Base-by-base conservation (phyloP, 2,888 invertebrate species). In the Rhaphigaster nebulosa region DNA sequence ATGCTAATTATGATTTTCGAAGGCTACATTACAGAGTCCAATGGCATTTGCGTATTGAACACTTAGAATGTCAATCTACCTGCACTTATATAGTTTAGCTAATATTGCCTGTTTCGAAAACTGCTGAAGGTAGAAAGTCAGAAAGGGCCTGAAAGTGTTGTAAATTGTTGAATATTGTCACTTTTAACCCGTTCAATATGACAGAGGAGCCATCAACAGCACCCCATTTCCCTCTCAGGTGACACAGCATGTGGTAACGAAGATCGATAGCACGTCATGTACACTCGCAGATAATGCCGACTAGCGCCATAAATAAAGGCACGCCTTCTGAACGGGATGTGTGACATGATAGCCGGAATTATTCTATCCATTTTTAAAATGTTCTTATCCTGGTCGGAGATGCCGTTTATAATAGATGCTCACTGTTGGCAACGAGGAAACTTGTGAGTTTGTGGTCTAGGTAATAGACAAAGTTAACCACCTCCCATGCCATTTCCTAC, bases 291-390 rank as follows among this genome's bases (percentile, higher is more conserved):
- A 6, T 38, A 38, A 38, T 38, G 70, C 13, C 4, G 15, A 76
- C 70, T 38, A 29, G 34, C 70, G 34, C 70, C 23, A 76, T 76
- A 76, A 76, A 76, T 76, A 76, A 76, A 76, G 65, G 15, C 29
- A 65, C 13, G 29, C 29, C 29, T 34, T 65, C 29, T 4, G 26
- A 8, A n/a, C n/a, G 12, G 60, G 5, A 54, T n/a, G n/a, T n/a
- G 29, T 34, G 65, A 65, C 65, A 65, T 29, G 65, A 15, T 65
- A 65, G 65, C 34, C 65, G 65, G 29, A 18, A 34, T 65, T 65
- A 65, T 65, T 65, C 65, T 34, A 65, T 65, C 65, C 29, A 65
- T 65, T 65, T 65, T 65, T 34, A 65, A 65, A 65, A 65, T 18
- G 65, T 65, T 34, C 65, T 65, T 65, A 65, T 18, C 5, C 65